Conservation (phyloP, 2,797 vertebrate species). For the Myripristis jacobus region DNA sequence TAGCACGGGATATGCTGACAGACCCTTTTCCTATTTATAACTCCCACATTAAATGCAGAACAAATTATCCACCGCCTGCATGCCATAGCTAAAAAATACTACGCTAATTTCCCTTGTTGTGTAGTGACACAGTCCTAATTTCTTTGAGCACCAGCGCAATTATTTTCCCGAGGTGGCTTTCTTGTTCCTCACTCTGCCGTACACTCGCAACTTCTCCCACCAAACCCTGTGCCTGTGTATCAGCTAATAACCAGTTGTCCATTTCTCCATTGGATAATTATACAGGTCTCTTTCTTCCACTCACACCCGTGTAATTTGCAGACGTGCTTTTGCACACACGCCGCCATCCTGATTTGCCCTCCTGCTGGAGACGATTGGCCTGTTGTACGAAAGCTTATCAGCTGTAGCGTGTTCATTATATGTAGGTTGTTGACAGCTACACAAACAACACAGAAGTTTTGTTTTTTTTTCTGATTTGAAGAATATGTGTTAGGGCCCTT, state of each 20-base stretch:
- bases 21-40: constrained; percentile 23
- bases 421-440: constrained; percentile 7
- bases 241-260: no score
- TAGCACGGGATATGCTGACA: constrained; percentile 51
- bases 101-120: neutral
- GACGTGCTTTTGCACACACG: constrained; percentile 12
- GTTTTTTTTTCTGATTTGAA: no score
- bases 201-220: neutral
- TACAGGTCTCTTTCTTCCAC: neutral
- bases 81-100: constrained; percentile 19
- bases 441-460: neutral
- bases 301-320: neutral
- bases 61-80: constrained; percentile 23
- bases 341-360: neutral
- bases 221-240: neutral
- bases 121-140: constrained; percentile 12
- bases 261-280: no score
- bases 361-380: neutral
- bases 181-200: neutral
- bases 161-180: constrained; percentile 13
- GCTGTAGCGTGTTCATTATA: constrained; percentile 13
- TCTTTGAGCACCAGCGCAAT: constrained; percentile 24
- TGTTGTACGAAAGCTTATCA: neutral
- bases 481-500: no score
- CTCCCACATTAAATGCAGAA: constrained; percentile 28